phyloP scores from a whole-genome alignment of 2,888 invertebrate genomes.

The Galeruca laticollis region DNA sequence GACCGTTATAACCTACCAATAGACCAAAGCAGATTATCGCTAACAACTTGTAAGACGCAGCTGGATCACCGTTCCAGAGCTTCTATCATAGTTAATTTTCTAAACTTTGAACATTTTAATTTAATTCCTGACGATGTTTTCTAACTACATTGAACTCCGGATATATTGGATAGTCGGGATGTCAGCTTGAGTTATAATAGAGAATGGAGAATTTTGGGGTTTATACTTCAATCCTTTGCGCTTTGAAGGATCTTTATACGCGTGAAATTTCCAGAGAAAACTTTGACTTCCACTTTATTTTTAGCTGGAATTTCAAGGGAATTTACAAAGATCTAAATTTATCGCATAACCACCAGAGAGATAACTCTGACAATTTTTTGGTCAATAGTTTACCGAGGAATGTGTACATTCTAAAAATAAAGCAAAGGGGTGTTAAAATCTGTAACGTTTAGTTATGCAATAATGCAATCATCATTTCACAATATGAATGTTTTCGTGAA shows the following conservation, averaged over 20 bases:
- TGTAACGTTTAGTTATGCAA: too few species aligned
- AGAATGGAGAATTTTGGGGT: slow-evolving; percentile 33
- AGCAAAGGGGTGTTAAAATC: not conserved
- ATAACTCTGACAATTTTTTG: not conserved
- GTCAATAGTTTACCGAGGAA: not conserved
- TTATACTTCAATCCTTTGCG: slow-evolving; percentile 33
- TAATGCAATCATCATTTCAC: too few species aligned
- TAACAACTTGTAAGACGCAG: slow-evolving; percentile 34
- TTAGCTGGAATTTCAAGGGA: slow-evolving; percentile 18
- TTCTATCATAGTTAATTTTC: slow-evolving; percentile 48
- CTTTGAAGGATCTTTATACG: slow-evolving; percentile 33
- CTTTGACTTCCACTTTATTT: slow-evolving; percentile 28
- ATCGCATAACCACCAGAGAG: slow-evolving; percentile 13
- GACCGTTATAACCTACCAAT: slow-evolving; percentile 41
- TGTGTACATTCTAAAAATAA: not conserved
- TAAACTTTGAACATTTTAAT: slow-evolving; percentile 49
- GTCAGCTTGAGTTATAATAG: slow-evolving; percentile 33
- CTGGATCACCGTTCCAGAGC: slow-evolving; percentile 43
- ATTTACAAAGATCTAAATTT: slow-evolving; percentile 22
- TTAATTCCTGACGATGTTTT: slow-evolving; percentile 49
- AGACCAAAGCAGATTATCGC: slow-evolving; percentile 37
- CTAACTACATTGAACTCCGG: slow-evolving; percentile 45
- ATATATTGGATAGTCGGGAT: slow-evolving; percentile 43
- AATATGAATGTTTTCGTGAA: too few species aligned
- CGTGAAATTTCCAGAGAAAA: slow-evolving; percentile 31